A percentile compares a stretch with the other conserved stretches of the same genome.
These are phyloP conservation scores for Holothuria scabra DNA, from an alignment of 53 echinoderm and acorn worm genomes.

Conservation along the genomic window DNA sequence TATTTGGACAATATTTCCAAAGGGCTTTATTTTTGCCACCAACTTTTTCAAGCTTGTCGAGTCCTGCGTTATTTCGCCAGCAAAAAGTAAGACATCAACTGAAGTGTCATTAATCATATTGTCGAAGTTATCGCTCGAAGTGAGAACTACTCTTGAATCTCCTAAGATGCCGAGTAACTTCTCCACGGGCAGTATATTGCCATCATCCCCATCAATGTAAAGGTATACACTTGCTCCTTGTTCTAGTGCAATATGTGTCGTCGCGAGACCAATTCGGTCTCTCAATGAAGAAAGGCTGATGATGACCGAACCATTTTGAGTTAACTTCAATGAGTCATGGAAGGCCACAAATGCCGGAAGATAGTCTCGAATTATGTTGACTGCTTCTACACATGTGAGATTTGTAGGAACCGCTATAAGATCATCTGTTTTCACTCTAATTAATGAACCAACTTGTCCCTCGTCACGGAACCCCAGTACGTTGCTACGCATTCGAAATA, in stretches of 20 bases:
- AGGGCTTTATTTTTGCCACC: slow-evolving; percentile 86
- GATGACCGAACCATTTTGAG: slow-evolving; percentile 93
- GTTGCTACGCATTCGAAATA: slow-evolving; percentile 85
- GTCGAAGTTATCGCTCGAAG: slow-evolving; percentile 90
- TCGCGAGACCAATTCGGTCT: slow-evolving; percentile 92
- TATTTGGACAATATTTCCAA: slow-evolving; percentile 96
- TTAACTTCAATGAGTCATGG: slow-evolving; percentile 88
- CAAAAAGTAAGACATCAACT: slow-evolving; percentile 92
- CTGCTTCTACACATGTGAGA: slow-evolving; percentile 85
- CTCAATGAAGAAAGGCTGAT: slow-evolving; percentile 86
- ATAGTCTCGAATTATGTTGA: slow-evolving; percentile 93
- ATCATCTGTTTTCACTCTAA: slow-evolving; percentile 81
- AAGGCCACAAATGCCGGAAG: slow-evolving; percentile 96
- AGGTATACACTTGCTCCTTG: slow-evolving; percentile 95
- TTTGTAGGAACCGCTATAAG: slow-evolving; percentile 92
- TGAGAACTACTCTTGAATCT: slow-evolving; percentile 92
- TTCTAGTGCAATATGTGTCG: slow-evolving; percentile 92
- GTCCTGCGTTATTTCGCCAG: slow-evolving; percentile 92
- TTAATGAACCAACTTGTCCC: slow-evolving; percentile 69
- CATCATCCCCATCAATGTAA: slow-evolving; percentile 91
- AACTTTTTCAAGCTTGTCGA: slow-evolving; percentile 74
- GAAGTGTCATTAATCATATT: slow-evolving; percentile 87
- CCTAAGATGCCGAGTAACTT: slow-evolving; percentile 92
- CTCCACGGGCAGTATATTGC: slow-evolving; percentile 91
- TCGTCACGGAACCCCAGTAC: slow-evolving; percentile 85